Percentiles rank a stretch among this genome's conserved stretches.
Evolutionary conservation across 2,797 vertebrate genomes (phyloP).

Genomic region (Eulemur rubriventer): DNA sequence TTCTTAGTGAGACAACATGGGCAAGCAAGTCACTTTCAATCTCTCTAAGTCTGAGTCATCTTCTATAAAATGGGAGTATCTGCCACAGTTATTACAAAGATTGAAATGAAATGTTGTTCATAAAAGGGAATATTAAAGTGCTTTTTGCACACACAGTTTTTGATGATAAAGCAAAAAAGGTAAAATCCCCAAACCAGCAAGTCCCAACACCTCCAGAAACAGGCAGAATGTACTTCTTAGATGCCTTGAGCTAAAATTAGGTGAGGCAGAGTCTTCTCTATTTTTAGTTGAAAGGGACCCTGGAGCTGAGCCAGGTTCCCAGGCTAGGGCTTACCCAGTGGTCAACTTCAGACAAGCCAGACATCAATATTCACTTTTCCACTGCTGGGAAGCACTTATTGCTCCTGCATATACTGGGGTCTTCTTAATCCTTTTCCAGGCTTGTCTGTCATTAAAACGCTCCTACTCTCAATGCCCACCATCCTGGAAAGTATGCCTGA

Average conservation of each 20-base stretch:
- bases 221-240: constrained; percentile 50
- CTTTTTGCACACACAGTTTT: constrained; percentile 3
- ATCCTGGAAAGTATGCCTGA: background rate
- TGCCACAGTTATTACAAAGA: background rate
- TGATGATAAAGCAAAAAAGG: constrained; percentile 56
- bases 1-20: background rate
- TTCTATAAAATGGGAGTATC: background rate
- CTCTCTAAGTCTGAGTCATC: constrained; percentile 26
- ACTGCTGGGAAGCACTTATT: background rate
- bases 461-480: background rate
- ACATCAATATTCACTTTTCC: background rate
- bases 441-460: background rate
- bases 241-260: constrained; percentile 66
- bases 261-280: constrained; percentile 56
- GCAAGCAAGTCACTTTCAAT: constrained; percentile 32
- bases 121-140: constrained; percentile 12
- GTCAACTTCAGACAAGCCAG: constrained; percentile 40
- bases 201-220: constrained; percentile 58
- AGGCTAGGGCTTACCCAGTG: constrained; percentile 54
- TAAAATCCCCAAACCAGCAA: constrained; percentile 54
- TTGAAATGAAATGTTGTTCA: background rate
- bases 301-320: constrained; percentile 59
- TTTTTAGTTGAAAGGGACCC: constrained; percentile 66
- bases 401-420: background rate
- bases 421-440: background rate